These are phyloP conservation scores for Albula glossodonta DNA, from an alignment of 2,113 vertebrate species.

Conservation along the genomic window DNA sequence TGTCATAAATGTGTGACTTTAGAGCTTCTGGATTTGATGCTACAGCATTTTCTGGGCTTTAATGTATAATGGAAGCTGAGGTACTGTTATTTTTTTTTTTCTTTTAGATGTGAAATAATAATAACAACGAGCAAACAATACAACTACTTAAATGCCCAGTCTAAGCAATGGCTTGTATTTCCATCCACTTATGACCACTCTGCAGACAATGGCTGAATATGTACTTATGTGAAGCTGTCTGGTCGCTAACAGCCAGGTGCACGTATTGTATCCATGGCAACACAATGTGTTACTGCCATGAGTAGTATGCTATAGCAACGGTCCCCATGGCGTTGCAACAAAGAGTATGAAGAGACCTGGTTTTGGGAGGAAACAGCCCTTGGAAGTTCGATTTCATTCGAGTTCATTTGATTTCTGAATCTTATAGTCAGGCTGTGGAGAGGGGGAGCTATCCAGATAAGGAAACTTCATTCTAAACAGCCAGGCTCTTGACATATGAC, in stretches of 20 bases:
- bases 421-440: background rate
- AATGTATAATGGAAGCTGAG: background rate
- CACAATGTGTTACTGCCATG: background rate
- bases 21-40: background rate
- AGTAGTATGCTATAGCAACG: background rate
- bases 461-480: background rate
- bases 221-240: background rate
- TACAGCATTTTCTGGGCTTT: background rate
- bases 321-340: background rate
- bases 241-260: constrained; percentile 1
- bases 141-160: background rate
- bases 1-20: background rate
- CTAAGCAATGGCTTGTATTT: background rate
- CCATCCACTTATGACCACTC: background rate
- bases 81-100: background rate
- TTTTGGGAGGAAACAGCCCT: background rate
- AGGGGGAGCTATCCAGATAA: background rate
- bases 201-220: background rate
- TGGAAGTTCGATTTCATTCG: background rate
- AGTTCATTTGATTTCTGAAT: background rate
- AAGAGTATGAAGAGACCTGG: background rate
- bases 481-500: too few species aligned
- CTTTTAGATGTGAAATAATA: background rate
- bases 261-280: background rate
- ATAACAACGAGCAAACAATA: background rate